phyloP scores from a whole-genome alignment of 2,888 invertebrate genomes.

The Linyphia triangularis region DNA sequence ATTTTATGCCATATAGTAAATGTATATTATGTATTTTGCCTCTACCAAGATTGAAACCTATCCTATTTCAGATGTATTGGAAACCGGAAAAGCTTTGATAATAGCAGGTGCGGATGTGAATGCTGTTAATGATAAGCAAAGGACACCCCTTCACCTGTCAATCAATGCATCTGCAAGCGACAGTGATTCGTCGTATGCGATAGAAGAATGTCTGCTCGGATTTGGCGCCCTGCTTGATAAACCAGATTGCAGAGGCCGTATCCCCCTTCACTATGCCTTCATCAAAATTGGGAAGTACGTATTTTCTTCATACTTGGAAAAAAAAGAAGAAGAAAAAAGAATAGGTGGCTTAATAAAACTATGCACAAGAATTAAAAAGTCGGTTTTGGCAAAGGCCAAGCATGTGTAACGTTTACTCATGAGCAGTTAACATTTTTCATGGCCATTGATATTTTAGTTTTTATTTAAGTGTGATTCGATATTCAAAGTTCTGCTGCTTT shows the following conservation, averaged over 20 bases:
- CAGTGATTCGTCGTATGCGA: conserved; percentile 80
- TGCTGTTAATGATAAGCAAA: conserved; percentile 77
- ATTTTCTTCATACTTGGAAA: too few relatives aligned
- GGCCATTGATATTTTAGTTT: too few relatives aligned
- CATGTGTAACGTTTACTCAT: too few relatives aligned
- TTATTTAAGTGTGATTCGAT: too few relatives aligned
- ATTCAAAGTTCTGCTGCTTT: too few relatives aligned
- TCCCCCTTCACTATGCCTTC: conserved; percentile 82
- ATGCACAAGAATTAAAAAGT: too few relatives aligned
- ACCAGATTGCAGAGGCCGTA: conserved; percentile 79
- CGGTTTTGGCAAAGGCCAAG: too few relatives aligned
- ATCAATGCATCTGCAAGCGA: conserved; percentile 80
- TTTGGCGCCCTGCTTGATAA: conserved; percentile 79
- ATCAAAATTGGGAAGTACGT: conserved; percentile 79
- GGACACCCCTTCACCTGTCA: conserved; percentile 81
- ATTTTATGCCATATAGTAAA: background rate
- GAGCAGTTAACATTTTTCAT: too few relatives aligned
- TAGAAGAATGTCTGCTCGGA: conserved; percentile 81
- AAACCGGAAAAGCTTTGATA: conserved; percentile 78
- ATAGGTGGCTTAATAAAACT: too few relatives aligned
- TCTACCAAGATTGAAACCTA: background rate
- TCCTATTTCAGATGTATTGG: conserved; percentile 72
- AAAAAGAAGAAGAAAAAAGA: too few relatives aligned
- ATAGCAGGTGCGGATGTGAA: conserved; percentile 79
- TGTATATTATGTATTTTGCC: background rate